Base-by-base conservation (phyloP, 2,888 invertebrate genomes). In the Galeopsomyia nigrocyanea region DNA sequence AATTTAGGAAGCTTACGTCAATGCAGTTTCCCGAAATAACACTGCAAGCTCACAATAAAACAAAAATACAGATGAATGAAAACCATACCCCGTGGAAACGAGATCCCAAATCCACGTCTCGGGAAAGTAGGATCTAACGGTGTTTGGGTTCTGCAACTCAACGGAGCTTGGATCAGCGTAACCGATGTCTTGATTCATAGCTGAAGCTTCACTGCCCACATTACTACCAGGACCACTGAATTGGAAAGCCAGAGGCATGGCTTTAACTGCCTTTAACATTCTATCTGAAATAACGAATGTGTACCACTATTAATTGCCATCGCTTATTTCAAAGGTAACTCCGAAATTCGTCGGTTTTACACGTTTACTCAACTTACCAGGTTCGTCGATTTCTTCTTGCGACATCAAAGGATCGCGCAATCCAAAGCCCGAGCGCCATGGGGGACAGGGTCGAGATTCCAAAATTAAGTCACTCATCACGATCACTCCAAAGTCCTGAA, bases 41-140 rank as follows among this genome's bases (percentile, higher is more conserved):
- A n/a, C n/a, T n/a, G n/a, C n/a, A n/a, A n/a, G n/a, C n/a, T n/a
- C n/a, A n/a, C n/a, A n/a, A 22, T 50, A 21, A 39, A 70, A 63
- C 50, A 56, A 62, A 65, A 56, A 39, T 21, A 55, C 7, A 50
- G 39, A 70, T 1, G 7, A 39, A 39, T 10, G 13, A 39, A 10
- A 10, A 10, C 5, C 13, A 68, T 82, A 89, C 89, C 87, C 87
- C 10, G 87, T 86, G 14, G 87, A 86, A 21, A 88, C 83, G 55
- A 85, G 77, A 17, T 92, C 90, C 92, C 92, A 92, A 0, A 92
- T 83, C 92, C 92, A 92, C 0, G 92, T 91, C 88, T 92, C 89
- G 0, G 90, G 89, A 75, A 89, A 89, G 74, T 86, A 87, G 0
- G 88, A 87, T 68, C 90, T 78, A 5, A 84, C 76, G 3, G 86